phyloP scores from a whole-genome alignment of 2,113 vertebrate species.

The Synchiropus splendidus region DNA sequence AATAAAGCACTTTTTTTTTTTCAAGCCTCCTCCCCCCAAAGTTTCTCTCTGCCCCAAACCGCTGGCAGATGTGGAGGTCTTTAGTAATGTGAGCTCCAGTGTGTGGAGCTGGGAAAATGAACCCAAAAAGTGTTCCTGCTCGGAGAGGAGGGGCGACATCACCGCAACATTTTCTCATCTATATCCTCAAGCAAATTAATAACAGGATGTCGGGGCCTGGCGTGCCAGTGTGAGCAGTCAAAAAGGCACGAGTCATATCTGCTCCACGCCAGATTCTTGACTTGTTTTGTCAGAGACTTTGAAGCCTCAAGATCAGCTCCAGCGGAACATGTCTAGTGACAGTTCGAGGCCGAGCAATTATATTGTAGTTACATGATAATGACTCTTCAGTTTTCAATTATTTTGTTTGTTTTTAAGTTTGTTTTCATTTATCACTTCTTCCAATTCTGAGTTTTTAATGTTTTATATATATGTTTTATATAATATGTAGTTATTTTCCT shows the following conservation, averaged over 20 bases:
- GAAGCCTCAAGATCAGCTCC: too few species aligned
- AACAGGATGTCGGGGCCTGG: constrained; percentile 36
- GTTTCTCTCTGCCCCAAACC: constrained; percentile 56
- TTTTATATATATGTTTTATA: too few species aligned
- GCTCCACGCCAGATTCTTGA: background rate
- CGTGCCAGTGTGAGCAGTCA: constrained; percentile 29
- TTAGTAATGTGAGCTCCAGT: constrained; percentile 68
- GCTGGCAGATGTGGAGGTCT: constrained; percentile 74
- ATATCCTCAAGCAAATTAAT: constrained; percentile 41
- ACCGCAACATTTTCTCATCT: constrained; percentile 28
- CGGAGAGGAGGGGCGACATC: constrained; percentile 17
- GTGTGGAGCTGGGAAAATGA: constrained; percentile 64
- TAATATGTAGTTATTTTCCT: too few species aligned
- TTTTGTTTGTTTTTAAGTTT: too few species aligned
- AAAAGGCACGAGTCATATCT: constrained; percentile 2
- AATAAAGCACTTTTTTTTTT: constrained; percentile 62
- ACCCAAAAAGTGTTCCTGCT: constrained; percentile 46
- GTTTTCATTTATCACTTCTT: too few species aligned
- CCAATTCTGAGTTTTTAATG: too few species aligned
- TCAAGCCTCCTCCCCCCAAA: constrained; percentile 12
- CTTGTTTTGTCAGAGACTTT: constrained; percentile 1
- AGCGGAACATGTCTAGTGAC: too few species aligned
- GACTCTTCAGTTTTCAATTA: too few species aligned
- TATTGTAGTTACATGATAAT: too few species aligned
- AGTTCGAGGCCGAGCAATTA: too few species aligned